Evolutionary conservation across 2,797 vertebrate genomes (phyloP).

Genomic region (Tinamus major): DNA sequence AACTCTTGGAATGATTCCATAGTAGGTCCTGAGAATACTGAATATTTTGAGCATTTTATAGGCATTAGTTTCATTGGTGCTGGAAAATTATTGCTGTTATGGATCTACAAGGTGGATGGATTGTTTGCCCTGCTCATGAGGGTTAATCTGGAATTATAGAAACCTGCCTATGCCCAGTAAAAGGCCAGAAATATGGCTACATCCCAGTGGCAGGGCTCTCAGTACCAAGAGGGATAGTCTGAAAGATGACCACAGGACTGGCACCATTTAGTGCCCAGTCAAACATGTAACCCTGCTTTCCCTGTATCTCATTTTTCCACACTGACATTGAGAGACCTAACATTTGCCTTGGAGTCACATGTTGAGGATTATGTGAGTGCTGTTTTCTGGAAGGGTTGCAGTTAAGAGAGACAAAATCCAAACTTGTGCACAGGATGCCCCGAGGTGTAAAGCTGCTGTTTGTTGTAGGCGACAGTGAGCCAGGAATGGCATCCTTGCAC

Average conservation of each 20-base stretch:
- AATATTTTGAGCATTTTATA: rapidly evolving
- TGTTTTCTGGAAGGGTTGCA: rapidly evolving
- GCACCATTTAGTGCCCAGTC: rapidly evolving
- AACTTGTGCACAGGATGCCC: rapidly evolving
- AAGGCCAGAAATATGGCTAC: not conserved
- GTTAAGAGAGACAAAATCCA: not conserved
- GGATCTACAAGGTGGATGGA: not conserved
- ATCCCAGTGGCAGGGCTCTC: not conserved
- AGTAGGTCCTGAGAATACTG: not conserved
- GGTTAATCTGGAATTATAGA: not conserved
- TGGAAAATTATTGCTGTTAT: not conserved
- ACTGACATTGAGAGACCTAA: not conserved
- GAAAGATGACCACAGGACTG: not conserved
- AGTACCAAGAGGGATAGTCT: not conserved
- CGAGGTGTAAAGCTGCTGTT: not conserved
- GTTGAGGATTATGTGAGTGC: rapidly evolving
- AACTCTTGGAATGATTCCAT: rapidly evolving
- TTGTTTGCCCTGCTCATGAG: not conserved
- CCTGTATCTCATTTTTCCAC: not conserved
- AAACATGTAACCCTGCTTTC: rapidly evolving
- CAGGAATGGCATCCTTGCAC: not conserved
- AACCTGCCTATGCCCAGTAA: not conserved
- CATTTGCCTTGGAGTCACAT: not conserved
- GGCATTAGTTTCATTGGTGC: not conserved
- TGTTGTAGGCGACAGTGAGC: not conserved